A percentile compares a stretch with the other conserved stretches of the same genome.
Conservation (phyloP, 2,888 invertebrate species). For the Drosophila glabriapex region DNA sequence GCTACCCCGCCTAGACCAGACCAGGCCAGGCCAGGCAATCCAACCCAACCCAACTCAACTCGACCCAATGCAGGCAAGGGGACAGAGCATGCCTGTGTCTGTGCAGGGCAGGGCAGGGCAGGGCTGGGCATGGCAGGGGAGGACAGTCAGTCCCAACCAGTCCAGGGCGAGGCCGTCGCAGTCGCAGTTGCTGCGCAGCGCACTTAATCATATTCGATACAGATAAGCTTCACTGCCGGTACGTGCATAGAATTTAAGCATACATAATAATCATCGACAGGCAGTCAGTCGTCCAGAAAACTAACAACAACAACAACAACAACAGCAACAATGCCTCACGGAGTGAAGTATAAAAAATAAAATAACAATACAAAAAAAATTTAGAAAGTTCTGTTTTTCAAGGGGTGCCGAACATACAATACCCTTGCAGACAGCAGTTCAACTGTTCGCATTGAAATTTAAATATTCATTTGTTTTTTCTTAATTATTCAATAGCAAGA, state of each 20-base stretch:
- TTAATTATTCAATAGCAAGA: not conserved
- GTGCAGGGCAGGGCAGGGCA: not conserved
- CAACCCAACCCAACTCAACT: slow-evolving; percentile 5
- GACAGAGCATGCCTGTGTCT: not conserved
- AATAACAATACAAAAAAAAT: not conserved
- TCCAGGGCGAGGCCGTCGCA: slow-evolving; percentile 60
- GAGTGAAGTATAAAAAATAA: slow-evolving; percentile 49
- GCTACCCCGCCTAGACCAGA: slow-evolving; percentile 43
- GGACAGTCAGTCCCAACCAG: slow-evolving; percentile 21
- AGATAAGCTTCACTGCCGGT: slow-evolving; percentile 78
- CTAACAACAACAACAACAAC: slow-evolving; percentile 28
- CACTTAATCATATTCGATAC: slow-evolving; percentile 81
- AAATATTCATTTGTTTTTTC: not conserved
- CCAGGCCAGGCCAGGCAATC: slow-evolving; percentile 2
- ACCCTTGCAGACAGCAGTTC: not conserved
- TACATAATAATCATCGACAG: slow-evolving; percentile 79
- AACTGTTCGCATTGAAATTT: not conserved
- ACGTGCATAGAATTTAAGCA: slow-evolving; percentile 80
- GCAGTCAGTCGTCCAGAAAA: slow-evolving; percentile 53
- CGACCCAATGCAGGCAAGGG: not conserved
- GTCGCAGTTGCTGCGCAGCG: slow-evolving; percentile 53
- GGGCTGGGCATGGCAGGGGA: not conserved
- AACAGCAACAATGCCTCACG: slow-evolving; percentile 39
- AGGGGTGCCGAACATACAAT: not conserved
- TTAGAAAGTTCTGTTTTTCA: not conserved